Evolutionary conservation across 2,113 vertebrate species (phyloP).

Genomic region (Antennarius striatus): DNA sequence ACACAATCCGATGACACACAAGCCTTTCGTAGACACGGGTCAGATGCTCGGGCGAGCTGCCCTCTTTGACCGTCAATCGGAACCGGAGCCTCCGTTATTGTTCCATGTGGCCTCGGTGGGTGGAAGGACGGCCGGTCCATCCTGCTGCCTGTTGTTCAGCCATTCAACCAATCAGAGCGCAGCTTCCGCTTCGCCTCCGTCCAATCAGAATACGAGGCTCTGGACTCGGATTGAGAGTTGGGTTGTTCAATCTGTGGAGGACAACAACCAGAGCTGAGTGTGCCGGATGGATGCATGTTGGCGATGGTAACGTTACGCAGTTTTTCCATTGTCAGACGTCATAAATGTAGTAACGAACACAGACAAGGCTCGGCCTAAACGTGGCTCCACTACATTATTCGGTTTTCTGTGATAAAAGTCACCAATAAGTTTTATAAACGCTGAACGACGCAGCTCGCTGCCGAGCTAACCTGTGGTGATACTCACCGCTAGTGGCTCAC

Average conservation of each 20-base stretch:
- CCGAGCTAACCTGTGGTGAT: constrained; percentile 45
- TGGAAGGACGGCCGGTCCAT: constrained; percentile 59
- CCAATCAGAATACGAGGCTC: constrained; percentile 65
- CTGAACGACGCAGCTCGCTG: constrained; percentile 52
- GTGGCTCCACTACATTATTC: not conserved
- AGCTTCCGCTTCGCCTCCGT: constrained; percentile 43
- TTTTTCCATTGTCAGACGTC: constrained; percentile 23
- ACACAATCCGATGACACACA: constrained; percentile 18
- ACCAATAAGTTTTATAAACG: constrained; percentile 48
- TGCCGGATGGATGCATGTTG: constrained; percentile 59
- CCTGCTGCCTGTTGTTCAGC: constrained; percentile 74
- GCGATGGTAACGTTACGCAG: constrained; percentile 63
- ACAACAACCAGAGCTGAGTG: constrained; percentile 69
- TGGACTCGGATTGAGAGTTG: constrained; percentile 64
- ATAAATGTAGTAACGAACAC: constrained; percentile 4
- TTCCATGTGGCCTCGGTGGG: constrained; percentile 69
- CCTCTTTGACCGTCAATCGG: not conserved
- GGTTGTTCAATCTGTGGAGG: constrained; percentile 72
- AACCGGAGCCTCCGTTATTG: constrained; percentile 39
- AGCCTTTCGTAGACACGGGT: constrained; percentile 29
- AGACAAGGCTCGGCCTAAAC: not conserved
- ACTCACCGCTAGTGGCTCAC: constrained; percentile 54
- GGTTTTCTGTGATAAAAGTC: constrained; percentile 48
- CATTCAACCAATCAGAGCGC: constrained; percentile 66
- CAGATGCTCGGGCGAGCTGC: not conserved